A percentile compares a stretch with the other conserved stretches of the same genome.
Evolutionary conservation across 2,797 vertebrate species (phyloP).

Genomic region (Urosaurus nigricauda): DNA sequence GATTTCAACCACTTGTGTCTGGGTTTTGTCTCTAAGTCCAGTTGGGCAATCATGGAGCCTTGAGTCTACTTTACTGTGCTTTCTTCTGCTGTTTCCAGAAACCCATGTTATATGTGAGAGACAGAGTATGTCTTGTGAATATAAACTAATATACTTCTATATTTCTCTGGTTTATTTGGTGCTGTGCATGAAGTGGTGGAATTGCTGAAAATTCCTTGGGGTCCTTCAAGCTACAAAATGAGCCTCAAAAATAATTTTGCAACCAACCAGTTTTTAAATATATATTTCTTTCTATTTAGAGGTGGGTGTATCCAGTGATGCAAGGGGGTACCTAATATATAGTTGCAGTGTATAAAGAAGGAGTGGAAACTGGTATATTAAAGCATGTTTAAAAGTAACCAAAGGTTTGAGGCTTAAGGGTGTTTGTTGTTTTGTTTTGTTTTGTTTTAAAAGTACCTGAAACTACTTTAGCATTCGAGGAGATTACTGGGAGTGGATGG

Average conservation of each 20-base stretch:
- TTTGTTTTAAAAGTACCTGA: conserved; percentile 67
- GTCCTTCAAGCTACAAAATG: conserved; percentile 38
- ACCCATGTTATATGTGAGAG: conserved; percentile 8
- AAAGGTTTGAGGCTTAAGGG: conserved; percentile 52
- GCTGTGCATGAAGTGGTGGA: conserved; percentile 30
- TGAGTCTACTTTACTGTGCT: conserved; percentile 28
- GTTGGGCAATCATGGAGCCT: background rate
- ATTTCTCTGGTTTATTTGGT: conserved; percentile 58
- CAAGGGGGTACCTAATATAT: conserved; percentile 53
- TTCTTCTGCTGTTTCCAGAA: conserved; percentile 27
- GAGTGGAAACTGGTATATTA: conserved; percentile 50
- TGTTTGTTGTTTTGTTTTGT: conserved; percentile 39
- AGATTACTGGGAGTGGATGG: background rate
- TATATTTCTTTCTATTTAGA: conserved; percentile 21
- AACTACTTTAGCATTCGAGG: conserved; percentile 64
- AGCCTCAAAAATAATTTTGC: conserved; percentile 49
- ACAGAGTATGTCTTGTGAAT: conserved; percentile 19
- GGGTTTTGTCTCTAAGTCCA: conserved; percentile 52
- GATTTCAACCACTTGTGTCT: background rate
- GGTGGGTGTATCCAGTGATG: conserved; percentile 53
- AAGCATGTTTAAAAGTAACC: conserved; percentile 70
- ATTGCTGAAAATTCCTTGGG: conserved; percentile 34
- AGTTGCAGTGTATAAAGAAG: conserved; percentile 37
- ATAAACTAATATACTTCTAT: conserved; percentile 3
- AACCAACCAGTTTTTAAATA: conserved; percentile 11